Conservation (phyloP, 2,797 vertebrate genomes). For the Amblyopsis hoosieri region DNA sequence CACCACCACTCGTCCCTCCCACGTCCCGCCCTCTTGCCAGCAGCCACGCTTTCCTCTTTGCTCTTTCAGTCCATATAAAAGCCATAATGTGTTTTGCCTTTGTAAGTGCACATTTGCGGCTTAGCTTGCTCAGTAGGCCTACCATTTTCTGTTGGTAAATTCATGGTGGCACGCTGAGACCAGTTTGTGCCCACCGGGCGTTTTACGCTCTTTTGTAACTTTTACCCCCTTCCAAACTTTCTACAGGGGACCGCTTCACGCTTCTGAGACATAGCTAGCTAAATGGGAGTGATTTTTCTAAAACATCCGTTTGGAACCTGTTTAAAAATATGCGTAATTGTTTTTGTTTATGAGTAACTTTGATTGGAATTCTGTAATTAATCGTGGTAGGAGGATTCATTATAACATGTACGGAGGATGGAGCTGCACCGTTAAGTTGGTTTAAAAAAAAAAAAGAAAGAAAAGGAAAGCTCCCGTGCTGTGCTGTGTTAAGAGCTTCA, state of each 20-base stretch:
- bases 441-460: too few relatives aligned
- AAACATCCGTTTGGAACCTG: neutral
- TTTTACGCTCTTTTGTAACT: neutral
- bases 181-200: too few relatives aligned
- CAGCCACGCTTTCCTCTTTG: slow-evolving; percentile 15
- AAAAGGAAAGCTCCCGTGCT: slow-evolving; percentile 34
- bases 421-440: slow-evolving; percentile 48
- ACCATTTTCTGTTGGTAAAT: neutral
- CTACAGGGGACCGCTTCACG: slow-evolving; percentile 34
- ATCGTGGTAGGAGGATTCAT: neutral
- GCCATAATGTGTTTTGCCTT: too few relatives aligned
- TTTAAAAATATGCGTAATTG: neutral
- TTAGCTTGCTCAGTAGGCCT: neutral
- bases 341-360: neutral
- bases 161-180: neutral
- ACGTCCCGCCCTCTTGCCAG: neutral
- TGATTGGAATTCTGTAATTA: slow-evolving; percentile 27
- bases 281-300: slow-evolving; percentile 20
- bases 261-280: slow-evolving; percentile 26
- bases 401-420: slow-evolving; percentile 39
- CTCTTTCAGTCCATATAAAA: neutral
- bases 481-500: slow-evolving; percentile 30
- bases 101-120: too few relatives aligned
- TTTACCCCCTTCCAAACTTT: slow-evolving; percentile 15
- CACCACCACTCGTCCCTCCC: slow-evolving; percentile 3